Evolutionary conservation across 92 coral and sea anemone species (phyloP).

Genomic region (Ricordea florida): DNA sequence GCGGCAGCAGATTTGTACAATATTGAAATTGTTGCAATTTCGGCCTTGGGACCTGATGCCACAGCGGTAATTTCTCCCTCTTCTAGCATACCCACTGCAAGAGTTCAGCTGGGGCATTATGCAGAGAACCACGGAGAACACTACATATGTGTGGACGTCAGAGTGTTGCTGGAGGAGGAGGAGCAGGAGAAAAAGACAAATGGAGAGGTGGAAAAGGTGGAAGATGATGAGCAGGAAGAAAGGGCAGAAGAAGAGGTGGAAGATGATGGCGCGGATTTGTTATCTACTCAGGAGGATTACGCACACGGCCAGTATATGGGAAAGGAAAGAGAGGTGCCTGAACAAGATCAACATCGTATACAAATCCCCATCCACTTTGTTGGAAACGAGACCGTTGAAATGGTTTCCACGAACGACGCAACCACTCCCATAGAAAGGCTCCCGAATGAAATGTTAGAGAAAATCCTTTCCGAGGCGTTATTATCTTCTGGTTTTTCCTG

Average conservation of each 20-base stretch:
- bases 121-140: slow-evolving; percentile 41
- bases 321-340: slow-evolving; percentile 10
- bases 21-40: slow-evolving; percentile 33
- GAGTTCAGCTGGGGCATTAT: slow-evolving; percentile 38
- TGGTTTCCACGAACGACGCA: not conserved
- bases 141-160: slow-evolving; percentile 37
- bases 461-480: too few relatives aligned
- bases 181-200: too few relatives aligned
- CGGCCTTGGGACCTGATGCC: slow-evolving; percentile 44
- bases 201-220: not conserved
- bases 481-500: too few relatives aligned
- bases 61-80: slow-evolving; percentile 38
- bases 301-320: not conserved
- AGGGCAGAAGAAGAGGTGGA: slow-evolving; percentile 17
- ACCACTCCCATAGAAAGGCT: not conserved
- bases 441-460: slow-evolving; percentile 39
- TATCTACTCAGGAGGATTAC: not conserved
- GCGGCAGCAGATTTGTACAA: slow-evolving; percentile 37
- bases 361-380: not conserved
- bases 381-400: not conserved
- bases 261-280: slow-evolving; percentile 6
- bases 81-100: slow-evolving; percentile 27
- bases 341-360: not conserved
- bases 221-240: not conserved
- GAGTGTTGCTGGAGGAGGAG: slow-evolving; percentile 4